Evolutionary conservation across 2,797 vertebrate genomes (phyloP).

Genomic region (Falco berigora): DNA sequence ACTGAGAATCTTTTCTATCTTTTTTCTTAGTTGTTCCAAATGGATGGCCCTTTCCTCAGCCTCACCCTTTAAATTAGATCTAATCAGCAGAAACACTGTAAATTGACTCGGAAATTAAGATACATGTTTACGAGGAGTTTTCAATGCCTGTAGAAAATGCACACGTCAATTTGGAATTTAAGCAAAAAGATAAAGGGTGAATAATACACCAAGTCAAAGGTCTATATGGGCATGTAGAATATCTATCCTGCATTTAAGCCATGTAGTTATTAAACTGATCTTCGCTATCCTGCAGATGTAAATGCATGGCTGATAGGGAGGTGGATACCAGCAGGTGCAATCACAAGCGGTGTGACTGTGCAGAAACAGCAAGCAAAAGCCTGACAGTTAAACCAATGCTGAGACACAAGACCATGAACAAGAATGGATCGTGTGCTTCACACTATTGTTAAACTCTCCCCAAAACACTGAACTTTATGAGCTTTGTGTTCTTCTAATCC

Average conservation of each 20-base stretch:
- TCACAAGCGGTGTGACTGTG: not conserved
- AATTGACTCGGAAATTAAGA: not conserved
- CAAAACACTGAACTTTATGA: constrained; percentile 42
- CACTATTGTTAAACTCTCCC: not conserved
- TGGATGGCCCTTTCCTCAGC: not conserved
- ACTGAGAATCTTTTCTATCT: not conserved
- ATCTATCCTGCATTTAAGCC: not conserved
- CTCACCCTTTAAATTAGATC: not conserved
- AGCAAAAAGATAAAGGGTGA: not conserved
- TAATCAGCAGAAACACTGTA: not conserved
- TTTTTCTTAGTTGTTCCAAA: not conserved
- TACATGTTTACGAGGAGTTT: not conserved
- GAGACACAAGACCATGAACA: constrained; percentile 6
- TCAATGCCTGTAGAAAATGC: not conserved
- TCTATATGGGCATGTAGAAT: not conserved
- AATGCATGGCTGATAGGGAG: not conserved
- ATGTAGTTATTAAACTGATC: not conserved
- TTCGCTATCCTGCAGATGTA: not conserved
- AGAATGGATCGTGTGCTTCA: constrained; percentile 16
- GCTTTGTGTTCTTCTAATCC: not conserved
- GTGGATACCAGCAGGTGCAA: not conserved
- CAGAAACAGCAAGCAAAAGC: constrained; percentile 18
- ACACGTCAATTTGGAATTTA: not conserved
- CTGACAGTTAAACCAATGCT: not conserved
- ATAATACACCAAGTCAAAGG: not conserved